Evolutionary conservation across 2,113 vertebrate genomes (phyloP).

Genomic region (Cercopithecus mona): DNA sequence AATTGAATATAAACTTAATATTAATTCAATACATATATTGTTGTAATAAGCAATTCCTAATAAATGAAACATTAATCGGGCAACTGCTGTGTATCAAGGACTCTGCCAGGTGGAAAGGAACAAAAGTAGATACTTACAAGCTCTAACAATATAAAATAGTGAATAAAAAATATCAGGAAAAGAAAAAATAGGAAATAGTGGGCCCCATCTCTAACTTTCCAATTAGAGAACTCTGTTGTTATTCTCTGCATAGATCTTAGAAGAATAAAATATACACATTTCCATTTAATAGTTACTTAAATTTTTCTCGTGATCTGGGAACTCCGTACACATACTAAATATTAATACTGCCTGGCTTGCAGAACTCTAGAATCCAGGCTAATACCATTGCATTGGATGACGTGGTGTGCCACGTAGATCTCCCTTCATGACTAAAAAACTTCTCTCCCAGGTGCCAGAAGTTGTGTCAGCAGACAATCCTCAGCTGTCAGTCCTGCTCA

Average conservation of each 20-base stretch:
- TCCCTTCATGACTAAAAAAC: background rate
- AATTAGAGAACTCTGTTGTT: background rate
- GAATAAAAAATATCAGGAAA: background rate
- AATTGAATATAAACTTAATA: too few species aligned
- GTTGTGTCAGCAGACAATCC: background rate
- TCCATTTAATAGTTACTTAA: background rate
- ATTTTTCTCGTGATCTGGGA: background rate
- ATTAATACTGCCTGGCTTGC: background rate
- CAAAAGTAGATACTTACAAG: background rate
- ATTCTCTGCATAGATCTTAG: background rate
- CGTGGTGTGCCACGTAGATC: background rate
- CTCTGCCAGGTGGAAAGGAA: background rate
- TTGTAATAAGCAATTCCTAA: background rate
- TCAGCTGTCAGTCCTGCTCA: background rate
- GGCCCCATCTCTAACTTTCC: background rate
- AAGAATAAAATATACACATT: background rate
- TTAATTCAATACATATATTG: background rate
- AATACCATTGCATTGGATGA: background rate
- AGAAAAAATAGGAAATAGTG: background rate
- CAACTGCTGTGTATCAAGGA: background rate
- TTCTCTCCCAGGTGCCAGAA: background rate
- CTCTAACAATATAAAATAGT: background rate
- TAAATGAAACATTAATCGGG: background rate
- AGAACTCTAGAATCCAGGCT: background rate
- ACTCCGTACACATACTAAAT: background rate